Evolutionary conservation across 2,113 vertebrate species (phyloP), one percentile per base, ranked within the genome.

Genomic region (Odontophorus gujanensis): DNA sequence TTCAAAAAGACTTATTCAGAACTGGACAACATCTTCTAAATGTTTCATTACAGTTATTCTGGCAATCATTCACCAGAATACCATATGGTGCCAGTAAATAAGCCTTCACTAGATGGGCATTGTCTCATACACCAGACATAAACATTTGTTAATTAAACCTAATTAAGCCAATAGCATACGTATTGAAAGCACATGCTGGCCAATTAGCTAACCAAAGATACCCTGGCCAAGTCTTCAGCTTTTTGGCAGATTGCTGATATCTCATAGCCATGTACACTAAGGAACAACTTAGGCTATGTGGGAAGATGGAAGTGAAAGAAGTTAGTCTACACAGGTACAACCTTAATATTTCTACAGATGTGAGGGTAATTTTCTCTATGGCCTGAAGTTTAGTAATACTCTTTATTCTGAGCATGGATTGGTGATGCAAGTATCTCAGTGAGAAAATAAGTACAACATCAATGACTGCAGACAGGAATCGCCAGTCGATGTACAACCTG

Each of bases 71-170:
- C 47, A 89, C 42, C 32, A 82, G 58, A 87, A 71, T 79, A 42
- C 58, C 59, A 47, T 85, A 92, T 80, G 91, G 68, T 87, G 75
- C 45, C 42, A 85, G 85, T 94, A 95, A 91, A 92, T 77, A 96
- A 92, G 9, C 17, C 74, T 89, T 91, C 32, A 63, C 42, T 91
- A 74, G 55, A 71, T 89, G 91, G 59, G 47, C 45, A 67, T 92
- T 94, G 78, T 71, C 50, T 43, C 34, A 53, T 82, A 55, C 32
- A 91, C 87, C 36, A 89, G 63, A 89, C 50, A 85, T 82, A 92
- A 92, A 67, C 45, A 71, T 55, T 87, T 67, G 63, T 85, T 93
- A 93, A 91, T 96, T 91, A 87, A 85, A 87, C n/a, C 4, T 92
- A 85, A 92, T 89, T 85, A 93, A 82, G 57, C 26, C 89, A 91